A percentile compares a stretch with the other conserved stretches of the same genome.
Conservation (phyloP, 30 jellyfish, hydroid and myxozoan genomes). For the Turritopsis rubra region DNA sequence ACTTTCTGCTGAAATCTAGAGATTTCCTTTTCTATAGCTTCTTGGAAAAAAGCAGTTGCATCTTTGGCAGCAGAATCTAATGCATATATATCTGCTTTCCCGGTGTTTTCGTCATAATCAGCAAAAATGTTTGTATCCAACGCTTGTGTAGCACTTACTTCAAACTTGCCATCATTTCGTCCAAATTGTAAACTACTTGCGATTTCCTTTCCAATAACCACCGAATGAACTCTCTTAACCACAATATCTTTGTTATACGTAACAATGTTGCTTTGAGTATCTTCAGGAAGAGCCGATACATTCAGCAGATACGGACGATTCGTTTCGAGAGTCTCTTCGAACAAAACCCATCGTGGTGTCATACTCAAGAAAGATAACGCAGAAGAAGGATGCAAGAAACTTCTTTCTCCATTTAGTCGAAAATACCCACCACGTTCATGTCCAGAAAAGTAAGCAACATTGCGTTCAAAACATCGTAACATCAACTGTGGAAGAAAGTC, state of each 20-base stretch:
- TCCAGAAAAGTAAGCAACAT: slow-evolving; percentile 48
- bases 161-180: background rate
- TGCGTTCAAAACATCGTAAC: slow-evolving; percentile 16
- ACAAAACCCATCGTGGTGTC: slow-evolving; percentile 41
- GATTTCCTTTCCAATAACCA: slow-evolving; percentile 11
- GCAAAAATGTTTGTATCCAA: background rate
- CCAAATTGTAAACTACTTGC: slow-evolving; percentile 25
- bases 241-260: background rate
- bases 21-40: background rate
- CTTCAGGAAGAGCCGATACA: slow-evolving; percentile 26
- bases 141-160: background rate
- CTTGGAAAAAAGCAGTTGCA: background rate
- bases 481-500: slow-evolving; percentile 21
- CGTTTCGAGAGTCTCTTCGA: slow-evolving; percentile 43
- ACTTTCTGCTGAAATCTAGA: background rate
- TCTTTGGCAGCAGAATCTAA: background rate
- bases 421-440: slow-evolving; percentile 42
- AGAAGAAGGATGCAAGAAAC: slow-evolving; percentile 48
- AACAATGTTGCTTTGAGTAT: background rate
- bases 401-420: slow-evolving; percentile 23
- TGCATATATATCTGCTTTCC: background rate
- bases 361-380: slow-evolving; percentile 32
- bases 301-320: slow-evolving; percentile 25
- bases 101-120: slow-evolving; percentile 17
- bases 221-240: background rate